Evolutionary conservation across 2,113 vertebrate genomes (phyloP), one percentile per base, ranked within the genome.

Genomic region (Meriones unguiculatus): DNA sequence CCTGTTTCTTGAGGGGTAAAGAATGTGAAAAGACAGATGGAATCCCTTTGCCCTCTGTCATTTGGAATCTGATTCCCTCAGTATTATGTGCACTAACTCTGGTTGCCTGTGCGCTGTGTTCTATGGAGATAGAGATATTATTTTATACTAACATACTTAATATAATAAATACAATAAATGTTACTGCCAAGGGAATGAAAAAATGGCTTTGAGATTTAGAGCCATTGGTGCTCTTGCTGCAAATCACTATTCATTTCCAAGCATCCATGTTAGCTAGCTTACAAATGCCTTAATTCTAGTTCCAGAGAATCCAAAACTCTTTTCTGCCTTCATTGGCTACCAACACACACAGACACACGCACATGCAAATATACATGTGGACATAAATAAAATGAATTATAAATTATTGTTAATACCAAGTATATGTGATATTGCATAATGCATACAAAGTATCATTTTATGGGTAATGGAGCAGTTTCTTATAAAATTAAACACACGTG

Each of bases 11-110:
- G 22, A 30, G 1, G n/a, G n/a, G 25, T 1, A 81, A 82, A 81
- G 22, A 22, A 9, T 30, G 13, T 64, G 13, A 84, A 64, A 84
- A 9, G 3, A 14, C n/a, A 64, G 12, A 5, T 38, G n/a, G 22
- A 3, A 3, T 28, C 0, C 0, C 24, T 62, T 5, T 62, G 35
- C 0, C 5, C 24, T 64, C 25, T 41, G 25, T 62, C 22, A 62
- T 22, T 15, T 9, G 3, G 57, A 64, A 38, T 38, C 57, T 41
- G 57, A 84, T 28, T 2, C 20, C 12, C 24, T 41, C n/a, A 15
- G n/a, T 84, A 24, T 22, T n/a, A 2, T 28, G 59, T 64, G 24
- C 2, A 28, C n/a, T 10, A 64, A 15, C 7, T 24, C 13, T 41
- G 13, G 64, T 64, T 24, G 64, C 12, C 25, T 50, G 22, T 50